Base-by-base conservation (phyloP, 2,113 vertebrate species). In the Aptenodytes patagonicus region DNA sequence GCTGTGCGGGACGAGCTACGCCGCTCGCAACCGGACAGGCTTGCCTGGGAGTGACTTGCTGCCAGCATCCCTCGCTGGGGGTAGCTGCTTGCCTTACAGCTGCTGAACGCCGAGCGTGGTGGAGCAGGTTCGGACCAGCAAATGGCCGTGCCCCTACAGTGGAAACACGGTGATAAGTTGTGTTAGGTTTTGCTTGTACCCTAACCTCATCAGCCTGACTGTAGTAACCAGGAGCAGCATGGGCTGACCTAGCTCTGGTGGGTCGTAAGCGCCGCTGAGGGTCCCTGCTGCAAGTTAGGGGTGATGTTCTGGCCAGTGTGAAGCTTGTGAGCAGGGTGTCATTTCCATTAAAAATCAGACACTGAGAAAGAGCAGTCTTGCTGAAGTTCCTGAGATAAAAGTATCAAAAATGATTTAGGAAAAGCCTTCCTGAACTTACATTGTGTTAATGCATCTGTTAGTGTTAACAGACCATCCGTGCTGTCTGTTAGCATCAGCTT, bases 11-110 rank as follows among this genome's bases (percentile, higher is more conserved):
- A 19, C 6, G 13, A 21, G 55, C 21, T 7, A 5, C 1, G 6
- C 25, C 4, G 16, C 36, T 51, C 4, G 7, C 26, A 13, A 3
- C 8, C 4, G 52, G 28, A 11, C 14, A 1, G 31, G 9, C 9
- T 24, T 7, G 10, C 17, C 9, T 12, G n/a, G n/a, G 13, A 19
- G 24, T 2, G 34, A 7, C 40, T 34, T 16, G 17, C 5, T 36
- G 28, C 5, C 29, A 4, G 17, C 20, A 13, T 11, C 28, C 31
- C 11, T 49, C 3, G 3, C 26, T 3, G 9, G 8, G 12, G 6
- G 13, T 4, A 15, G 36, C 3, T 16, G 5, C 13, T n/a, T 28
- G 12, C 19, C 13, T 21, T 34, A 0, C n/a, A n/a, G n/a, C 17
- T 20, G 34, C 17, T 17, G 28, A 40, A 3, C 4, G 24, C 36